A percentile compares a stretch with the other conserved stretches of the same genome.
Conservation (phyloP, 2,888 invertebrate genomes). For the Eupithecia subumbrata region DNA sequence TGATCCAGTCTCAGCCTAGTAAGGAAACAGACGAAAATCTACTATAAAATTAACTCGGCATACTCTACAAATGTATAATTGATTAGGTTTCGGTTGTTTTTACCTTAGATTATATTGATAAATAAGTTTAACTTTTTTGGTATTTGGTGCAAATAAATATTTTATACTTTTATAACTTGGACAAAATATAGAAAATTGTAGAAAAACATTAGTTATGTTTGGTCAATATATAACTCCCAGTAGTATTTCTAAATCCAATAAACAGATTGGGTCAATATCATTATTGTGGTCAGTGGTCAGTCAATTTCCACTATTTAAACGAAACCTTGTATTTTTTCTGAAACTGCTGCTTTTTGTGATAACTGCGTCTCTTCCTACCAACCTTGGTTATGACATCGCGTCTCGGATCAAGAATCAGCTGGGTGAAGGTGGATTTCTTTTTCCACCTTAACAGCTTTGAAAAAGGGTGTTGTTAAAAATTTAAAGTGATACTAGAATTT, state of each 20-base stretch:
- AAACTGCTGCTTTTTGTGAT: slow-evolving; percentile 36
- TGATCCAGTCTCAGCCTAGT: no score
- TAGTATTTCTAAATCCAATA: slow-evolving; percentile 3
- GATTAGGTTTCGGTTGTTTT: no score
- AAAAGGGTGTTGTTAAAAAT: neutral
- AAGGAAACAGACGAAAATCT: no score
- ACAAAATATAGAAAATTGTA: neutral
- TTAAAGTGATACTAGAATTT: neutral
- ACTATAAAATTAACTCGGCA: no score
- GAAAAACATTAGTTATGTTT: neutral
- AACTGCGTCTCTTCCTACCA: slow-evolving; percentile 42
- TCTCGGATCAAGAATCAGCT: slow-evolving; percentile 39
- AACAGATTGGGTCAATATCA: slow-evolving; percentile 9
- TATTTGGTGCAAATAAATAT: no score
- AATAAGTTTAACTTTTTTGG: no score
- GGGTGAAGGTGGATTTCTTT: slow-evolving; percentile 40
- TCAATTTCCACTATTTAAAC: slow-evolving; percentile 28
- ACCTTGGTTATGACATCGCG: slow-evolving; percentile 41
- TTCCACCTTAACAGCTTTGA: neutral
- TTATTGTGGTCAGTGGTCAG: slow-evolving; percentile 20
- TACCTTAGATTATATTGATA: no score
- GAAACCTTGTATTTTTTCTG: slow-evolving; percentile 40
- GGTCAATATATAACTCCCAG: neutral
- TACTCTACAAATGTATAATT: no score
- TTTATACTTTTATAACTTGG: no score